phyloP scores from a whole-genome alignment of 2,797 vertebrate species.

The Acanthopagrus latus region DNA sequence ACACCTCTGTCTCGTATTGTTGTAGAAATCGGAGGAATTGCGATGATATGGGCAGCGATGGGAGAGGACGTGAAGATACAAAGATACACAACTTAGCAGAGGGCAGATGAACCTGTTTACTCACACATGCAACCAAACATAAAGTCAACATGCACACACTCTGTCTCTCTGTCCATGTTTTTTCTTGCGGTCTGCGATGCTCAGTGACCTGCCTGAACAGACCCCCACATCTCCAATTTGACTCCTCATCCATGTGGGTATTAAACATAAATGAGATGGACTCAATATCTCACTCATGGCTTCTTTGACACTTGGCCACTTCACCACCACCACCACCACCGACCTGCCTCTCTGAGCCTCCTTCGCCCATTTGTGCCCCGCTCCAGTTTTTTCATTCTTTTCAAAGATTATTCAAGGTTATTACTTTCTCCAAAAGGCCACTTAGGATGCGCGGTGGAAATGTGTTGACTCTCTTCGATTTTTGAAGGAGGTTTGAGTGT shows the following conservation, averaged over 20 bases:
- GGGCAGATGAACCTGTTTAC: conserved; percentile 27
- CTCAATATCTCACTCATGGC: conserved; percentile 72
- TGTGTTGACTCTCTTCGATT: conserved; percentile 69
- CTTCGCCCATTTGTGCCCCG: conserved; percentile 21
- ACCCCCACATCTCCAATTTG: conserved; percentile 71
- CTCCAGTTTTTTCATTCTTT: conserved; percentile 42
- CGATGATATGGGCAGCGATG: conserved; percentile 51
- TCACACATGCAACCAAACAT: conserved; percentile 40
- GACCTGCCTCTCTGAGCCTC: conserved; percentile 37
- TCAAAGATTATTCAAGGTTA: conserved; percentile 78
- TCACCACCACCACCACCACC: conserved; percentile 30
- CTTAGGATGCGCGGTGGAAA: conserved; percentile 71
- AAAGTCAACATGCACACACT: conserved; percentile 30
- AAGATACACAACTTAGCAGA: conserved; percentile 9
- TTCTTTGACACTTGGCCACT: conserved; percentile 62
- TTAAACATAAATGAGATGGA: conserved; percentile 82
- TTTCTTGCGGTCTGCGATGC: conserved; percentile 42
- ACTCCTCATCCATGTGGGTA: conserved; percentile 69
- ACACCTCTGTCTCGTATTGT: conserved; percentile 13
- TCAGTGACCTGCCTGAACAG: conserved; percentile 67
- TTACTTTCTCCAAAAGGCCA: conserved; percentile 76
- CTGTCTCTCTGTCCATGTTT: conserved; percentile 11
- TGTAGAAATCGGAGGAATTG: conserved; percentile 47
- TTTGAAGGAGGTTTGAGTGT: conserved; percentile 64
- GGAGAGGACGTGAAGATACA: conserved; percentile 3